Conservation (phyloP, 2,797 vertebrate species). For the Poecilia picta region DNA sequence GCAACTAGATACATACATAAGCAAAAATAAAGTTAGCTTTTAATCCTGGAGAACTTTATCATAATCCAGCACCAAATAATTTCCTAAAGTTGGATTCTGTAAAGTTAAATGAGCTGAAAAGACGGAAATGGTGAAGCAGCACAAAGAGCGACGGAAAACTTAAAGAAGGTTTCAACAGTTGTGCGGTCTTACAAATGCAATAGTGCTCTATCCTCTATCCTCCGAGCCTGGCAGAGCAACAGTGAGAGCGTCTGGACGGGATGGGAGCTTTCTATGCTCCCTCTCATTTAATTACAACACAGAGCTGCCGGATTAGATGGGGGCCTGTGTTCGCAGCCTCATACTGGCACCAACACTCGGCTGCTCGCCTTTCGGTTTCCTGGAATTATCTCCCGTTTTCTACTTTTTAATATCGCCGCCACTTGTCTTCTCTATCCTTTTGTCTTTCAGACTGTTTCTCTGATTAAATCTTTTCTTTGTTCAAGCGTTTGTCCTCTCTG, state of each 20-base stretch:
- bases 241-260: conserved; percentile 83
- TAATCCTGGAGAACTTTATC: background rate
- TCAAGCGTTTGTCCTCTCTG: conserved; percentile 68
- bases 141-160: conserved; percentile 66
- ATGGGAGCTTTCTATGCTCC: conserved; percentile 73
- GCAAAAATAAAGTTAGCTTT: background rate
- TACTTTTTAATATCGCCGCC: conserved; percentile 72
- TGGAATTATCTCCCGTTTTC: conserved; percentile 71
- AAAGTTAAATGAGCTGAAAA: conserved; percentile 27
- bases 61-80: conserved; percentile 1
- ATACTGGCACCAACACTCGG: conserved; percentile 70
- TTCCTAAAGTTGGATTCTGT: conserved; percentile 10
- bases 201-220: conserved; percentile 83
- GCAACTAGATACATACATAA: background rate
- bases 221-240: conserved; percentile 84
- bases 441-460: conserved; percentile 71
- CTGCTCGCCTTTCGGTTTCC: conserved; percentile 68
- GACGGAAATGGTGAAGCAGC: conserved; percentile 32
- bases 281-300: conserved; percentile 83
- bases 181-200: conserved; percentile 86
- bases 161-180: conserved; percentile 83
- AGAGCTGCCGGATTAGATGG: conserved; percentile 83
- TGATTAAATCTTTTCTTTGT: conserved; percentile 73
- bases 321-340: conserved; percentile 84
- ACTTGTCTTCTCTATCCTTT: conserved; percentile 68